Conservation (phyloP, 2,888 invertebrate species). For the Panopea generosa region DNA sequence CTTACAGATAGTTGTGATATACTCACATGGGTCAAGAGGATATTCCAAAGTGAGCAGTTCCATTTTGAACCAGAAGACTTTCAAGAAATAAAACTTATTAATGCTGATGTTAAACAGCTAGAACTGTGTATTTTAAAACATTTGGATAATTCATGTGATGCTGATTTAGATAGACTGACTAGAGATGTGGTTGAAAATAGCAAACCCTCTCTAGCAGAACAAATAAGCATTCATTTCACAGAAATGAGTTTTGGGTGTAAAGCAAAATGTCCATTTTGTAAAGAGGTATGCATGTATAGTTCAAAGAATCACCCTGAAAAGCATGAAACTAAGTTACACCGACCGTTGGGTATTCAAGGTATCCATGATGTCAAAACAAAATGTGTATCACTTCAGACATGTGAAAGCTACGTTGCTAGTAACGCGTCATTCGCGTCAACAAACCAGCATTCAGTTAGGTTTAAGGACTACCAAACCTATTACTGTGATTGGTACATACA, state of each 20-base stretch:
- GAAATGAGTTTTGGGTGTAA: neutral
- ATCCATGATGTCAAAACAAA: neutral
- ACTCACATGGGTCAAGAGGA: too few species aligned
- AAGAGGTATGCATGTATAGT: conserved; percentile 9
- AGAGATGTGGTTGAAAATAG: neutral
- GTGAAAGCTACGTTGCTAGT: neutral
- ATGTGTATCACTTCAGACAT: neutral
- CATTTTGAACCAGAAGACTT: too few species aligned
- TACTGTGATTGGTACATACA: neutral
- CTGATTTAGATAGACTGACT: neutral
- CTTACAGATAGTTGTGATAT: too few species aligned
- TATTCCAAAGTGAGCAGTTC: too few species aligned
- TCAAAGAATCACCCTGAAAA: neutral
- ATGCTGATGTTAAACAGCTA: too few species aligned
- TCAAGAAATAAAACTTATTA: too few species aligned
- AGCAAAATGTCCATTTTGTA: conserved; percentile 12
- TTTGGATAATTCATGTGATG: neutral
- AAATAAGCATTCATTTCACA: too few species aligned
- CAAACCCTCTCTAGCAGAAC: too few species aligned
- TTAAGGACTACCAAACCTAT: neutral
- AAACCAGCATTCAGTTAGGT: neutral
- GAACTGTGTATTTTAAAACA: too few species aligned
- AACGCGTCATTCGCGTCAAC: neutral
- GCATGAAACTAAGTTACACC: conserved; percentile 3
- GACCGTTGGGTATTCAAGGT: neutral